These are phyloP conservation scores for Oryzias celebensis DNA, from an alignment of 2,113 vertebrate species.

Conservation along the genomic window DNA sequence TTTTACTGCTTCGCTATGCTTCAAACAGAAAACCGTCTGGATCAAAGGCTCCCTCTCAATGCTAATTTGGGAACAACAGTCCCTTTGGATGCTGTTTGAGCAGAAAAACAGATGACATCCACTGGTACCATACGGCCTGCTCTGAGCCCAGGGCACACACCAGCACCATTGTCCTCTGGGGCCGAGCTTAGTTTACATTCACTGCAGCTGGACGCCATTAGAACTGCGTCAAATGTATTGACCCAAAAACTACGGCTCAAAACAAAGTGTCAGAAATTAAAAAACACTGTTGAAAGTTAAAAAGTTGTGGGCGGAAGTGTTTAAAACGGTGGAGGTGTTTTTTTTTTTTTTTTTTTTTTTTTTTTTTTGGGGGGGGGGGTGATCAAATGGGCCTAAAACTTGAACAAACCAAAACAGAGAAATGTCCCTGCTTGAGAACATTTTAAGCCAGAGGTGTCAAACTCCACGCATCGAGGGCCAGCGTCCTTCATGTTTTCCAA, in stretches of 20 bases:
- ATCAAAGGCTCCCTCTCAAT: slow-evolving; percentile 24
- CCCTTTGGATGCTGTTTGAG: slow-evolving; percentile 20
- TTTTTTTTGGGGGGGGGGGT: no score
- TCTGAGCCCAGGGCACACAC: slow-evolving; percentile 33
- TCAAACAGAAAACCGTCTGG: neutral
- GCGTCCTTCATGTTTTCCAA: no score
- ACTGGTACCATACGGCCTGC: slow-evolving; percentile 37
- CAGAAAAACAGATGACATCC: slow-evolving; percentile 29
- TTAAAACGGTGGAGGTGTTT: no score
- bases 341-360: no score
- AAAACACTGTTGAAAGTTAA: no score
- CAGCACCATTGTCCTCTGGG: slow-evolving; percentile 46
- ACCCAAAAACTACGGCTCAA: no score
- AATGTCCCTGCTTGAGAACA: no score
- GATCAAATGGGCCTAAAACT: no score
- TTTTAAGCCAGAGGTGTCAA: neutral
- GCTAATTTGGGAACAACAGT: slow-evolving; percentile 10
- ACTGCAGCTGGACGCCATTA: slow-evolving; percentile 34
- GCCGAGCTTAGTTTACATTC: slow-evolving; percentile 36
- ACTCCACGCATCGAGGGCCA: neutral
- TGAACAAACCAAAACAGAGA: no score
- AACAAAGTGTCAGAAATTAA: no score
- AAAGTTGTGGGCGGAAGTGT: no score
- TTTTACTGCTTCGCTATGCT: neutral
- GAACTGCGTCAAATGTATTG: no score